These are phyloP conservation scores for Gallinago jamesoni DNA, from an alignment of 2,113 vertebrate species.

Conservation along the genomic window DNA sequence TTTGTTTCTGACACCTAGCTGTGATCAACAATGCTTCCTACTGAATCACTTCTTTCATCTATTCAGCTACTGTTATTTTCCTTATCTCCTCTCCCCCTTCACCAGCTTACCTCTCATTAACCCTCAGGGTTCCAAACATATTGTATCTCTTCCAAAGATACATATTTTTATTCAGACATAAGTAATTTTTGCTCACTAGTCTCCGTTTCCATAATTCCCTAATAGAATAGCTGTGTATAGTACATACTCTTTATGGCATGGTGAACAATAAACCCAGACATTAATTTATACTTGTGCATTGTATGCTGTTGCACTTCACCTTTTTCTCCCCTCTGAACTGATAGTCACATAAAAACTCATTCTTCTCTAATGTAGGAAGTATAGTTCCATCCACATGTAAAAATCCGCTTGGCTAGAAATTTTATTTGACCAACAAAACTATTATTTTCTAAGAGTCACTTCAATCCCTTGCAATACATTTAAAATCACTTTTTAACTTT, in stretches of 20 bases:
- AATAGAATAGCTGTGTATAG: slow-evolving; percentile 34
- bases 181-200: slow-evolving; percentile 39
- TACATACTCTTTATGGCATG: background rate
- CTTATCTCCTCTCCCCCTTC: slow-evolving; percentile 67
- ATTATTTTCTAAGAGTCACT: slow-evolving; percentile 19
- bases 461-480: background rate
- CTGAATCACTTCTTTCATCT: slow-evolving; percentile 75
- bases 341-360: slow-evolving; percentile 15
- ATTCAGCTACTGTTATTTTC: slow-evolving; percentile 68
- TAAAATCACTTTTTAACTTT: background rate
- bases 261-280: slow-evolving; percentile 50
- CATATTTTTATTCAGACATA: slow-evolving; percentile 41
- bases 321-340: background rate
- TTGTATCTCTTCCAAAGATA: slow-evolving; percentile 48
- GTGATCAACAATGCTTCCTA: slow-evolving; percentile 73
- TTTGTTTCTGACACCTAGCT: slow-evolving; percentile 79
- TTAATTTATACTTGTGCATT: slow-evolving; percentile 56
- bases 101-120: slow-evolving; percentile 76
- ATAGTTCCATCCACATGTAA: background rate
- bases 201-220: slow-evolving; percentile 62
- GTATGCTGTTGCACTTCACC: slow-evolving; percentile 24
- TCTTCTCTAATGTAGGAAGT: slow-evolving; percentile 21
- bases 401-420: background rate
- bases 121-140: slow-evolving; percentile 62
- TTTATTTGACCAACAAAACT: slow-evolving; percentile 22